phyloP scores from a whole-genome alignment of 2,113 vertebrate genomes.

The Phylloscopus trochilus region DNA sequence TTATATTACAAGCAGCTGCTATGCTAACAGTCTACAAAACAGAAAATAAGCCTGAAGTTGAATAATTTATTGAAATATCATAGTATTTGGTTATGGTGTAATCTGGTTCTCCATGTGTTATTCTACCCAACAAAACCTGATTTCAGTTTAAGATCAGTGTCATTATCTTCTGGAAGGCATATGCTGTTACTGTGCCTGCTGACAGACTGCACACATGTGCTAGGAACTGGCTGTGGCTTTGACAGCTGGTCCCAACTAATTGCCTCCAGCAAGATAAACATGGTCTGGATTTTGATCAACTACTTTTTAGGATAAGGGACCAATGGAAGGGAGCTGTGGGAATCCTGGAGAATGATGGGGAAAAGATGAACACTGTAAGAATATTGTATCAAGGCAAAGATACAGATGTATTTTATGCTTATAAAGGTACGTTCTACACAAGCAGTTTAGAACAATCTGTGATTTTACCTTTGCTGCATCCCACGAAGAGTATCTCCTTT shows the following conservation, averaged over 20 bases:
- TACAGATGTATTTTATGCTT: neutral
- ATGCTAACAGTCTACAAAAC: neutral
- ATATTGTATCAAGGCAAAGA: neutral
- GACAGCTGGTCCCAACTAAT: slow-evolving; percentile 41
- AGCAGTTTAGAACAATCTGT: slow-evolving; percentile 10
- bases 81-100: neutral
- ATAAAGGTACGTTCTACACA: neutral
- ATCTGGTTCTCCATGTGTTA: slow-evolving; percentile 22
- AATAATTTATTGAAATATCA: neutral
- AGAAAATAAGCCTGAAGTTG: neutral
- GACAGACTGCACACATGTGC: slow-evolving; percentile 2
- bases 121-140: neutral
- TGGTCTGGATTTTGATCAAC: neutral
- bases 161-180: slow-evolving; percentile 25
- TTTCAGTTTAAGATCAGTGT: slow-evolving; percentile 11
- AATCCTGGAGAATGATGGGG: neutral
- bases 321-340: neutral
- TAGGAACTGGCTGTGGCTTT: neutral
- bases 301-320: neutral
- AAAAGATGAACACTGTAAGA: neutral
- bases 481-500: neutral
- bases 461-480: slow-evolving; percentile 15
- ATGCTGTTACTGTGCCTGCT: neutral
- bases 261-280: slow-evolving; percentile 40
- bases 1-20: slow-evolving; percentile 28